A percentile compares a stretch with the other conserved stretches of the same genome.
These are phyloP conservation scores for Chloroceryle amazona DNA, from an alignment of 2,797 vertebrate species.

Conservation along the genomic window DNA sequence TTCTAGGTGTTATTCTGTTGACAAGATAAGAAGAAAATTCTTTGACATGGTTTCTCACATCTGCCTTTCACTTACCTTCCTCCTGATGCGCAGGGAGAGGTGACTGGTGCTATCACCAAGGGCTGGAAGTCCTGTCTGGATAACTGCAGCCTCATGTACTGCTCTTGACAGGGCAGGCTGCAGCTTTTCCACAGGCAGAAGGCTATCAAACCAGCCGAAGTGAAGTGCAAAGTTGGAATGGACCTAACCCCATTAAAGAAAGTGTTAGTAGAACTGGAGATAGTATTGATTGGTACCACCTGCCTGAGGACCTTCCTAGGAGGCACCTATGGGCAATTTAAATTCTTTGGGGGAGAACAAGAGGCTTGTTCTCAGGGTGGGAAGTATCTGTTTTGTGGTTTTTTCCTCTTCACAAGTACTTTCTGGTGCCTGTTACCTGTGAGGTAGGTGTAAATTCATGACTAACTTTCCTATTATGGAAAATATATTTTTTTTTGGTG, in stretches of 20 bases:
- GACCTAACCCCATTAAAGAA: background rate
- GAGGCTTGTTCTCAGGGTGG: rapidly evolving
- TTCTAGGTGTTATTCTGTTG: background rate
- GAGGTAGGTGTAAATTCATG: background rate
- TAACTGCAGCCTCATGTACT: background rate
- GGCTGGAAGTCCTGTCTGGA: background rate
- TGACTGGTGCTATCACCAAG: background rate
- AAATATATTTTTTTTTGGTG: background rate
- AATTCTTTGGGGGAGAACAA: background rate
- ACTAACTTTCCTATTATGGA: background rate
- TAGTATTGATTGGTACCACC: background rate
- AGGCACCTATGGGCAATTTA: background rate
- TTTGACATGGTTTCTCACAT: background rate
- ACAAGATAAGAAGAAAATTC: background rate
- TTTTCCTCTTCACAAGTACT: rapidly evolving
- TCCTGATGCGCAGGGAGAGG: rapidly evolving
- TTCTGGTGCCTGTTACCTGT: rapidly evolving
- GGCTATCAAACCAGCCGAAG: background rate
- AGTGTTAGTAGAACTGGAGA: background rate
- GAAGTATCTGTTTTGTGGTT: rapidly evolving
- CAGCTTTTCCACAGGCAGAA: background rate
- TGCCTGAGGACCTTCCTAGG: background rate
- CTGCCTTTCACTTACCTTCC: background rate
- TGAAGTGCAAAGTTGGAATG: background rate
- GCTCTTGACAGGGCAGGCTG: background rate